Evolutionary conservation across 2,797 vertebrate genomes (phyloP).

Genomic region (Fringilla coelebs): DNA sequence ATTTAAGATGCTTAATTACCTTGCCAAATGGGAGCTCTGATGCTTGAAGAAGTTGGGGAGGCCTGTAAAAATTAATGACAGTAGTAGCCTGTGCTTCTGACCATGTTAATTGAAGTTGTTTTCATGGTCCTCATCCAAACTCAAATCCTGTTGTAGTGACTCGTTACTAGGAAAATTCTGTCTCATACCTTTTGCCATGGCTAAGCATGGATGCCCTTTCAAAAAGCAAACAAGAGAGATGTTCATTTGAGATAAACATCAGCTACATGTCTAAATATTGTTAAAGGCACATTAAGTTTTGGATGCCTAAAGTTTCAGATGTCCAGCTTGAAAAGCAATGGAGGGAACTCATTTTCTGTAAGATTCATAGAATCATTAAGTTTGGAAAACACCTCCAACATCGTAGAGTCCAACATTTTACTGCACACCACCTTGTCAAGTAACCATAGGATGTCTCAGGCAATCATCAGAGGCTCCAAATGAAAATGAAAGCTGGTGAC

Average conservation of each 20-base stretch:
- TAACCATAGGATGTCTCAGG: neutral
- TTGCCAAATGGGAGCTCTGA: neutral
- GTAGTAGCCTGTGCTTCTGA: neutral
- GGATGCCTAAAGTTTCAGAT: neutral
- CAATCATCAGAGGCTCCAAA: neutral
- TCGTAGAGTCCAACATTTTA: neutral
- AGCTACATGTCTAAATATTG: neutral
- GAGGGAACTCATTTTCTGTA: neutral
- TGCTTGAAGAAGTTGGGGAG: neutral
- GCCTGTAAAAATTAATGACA: neutral
- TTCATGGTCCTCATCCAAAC: neutral
- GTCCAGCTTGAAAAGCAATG: neutral
- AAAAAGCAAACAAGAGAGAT: neutral
- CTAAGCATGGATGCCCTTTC: neutral
- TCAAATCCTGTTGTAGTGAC: neutral
- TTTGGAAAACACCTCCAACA: neutral
- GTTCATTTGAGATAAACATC: neutral
- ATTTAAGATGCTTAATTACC: neutral
- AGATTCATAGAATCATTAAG: neutral
- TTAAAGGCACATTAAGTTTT: neutral
- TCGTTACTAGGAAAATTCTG: neutral
- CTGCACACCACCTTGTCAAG: neutral
- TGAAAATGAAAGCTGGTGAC: neutral
- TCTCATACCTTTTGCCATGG: neutral
- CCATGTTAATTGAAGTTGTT: neutral